Percentiles rank a stretch among this genome's conserved stretches.
Evolutionary conservation across 2,888 invertebrate species (phyloP).

Genomic region (Calephelis perditalis): DNA sequence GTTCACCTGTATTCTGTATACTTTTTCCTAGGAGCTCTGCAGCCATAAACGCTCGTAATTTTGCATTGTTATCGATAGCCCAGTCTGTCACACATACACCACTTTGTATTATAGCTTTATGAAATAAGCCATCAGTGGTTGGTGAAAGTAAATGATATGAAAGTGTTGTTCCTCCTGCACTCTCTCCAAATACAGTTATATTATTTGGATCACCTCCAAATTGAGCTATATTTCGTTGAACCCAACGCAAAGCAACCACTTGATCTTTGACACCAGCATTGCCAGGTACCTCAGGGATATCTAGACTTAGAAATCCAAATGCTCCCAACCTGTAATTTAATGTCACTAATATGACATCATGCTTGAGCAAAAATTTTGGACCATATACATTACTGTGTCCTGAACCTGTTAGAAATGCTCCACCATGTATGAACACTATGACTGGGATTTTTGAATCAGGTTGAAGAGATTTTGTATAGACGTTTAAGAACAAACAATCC

Average conservation of each 20-base stretch:
- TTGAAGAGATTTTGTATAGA: conserved; percentile 31
- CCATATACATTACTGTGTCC: conserved; percentile 35
- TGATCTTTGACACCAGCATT: conserved; percentile 62
- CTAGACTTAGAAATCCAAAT: conserved; percentile 43
- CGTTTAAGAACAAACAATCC: conserved; percentile 21
- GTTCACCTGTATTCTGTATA: conserved; percentile 39
- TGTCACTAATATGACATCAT: conserved; percentile 47
- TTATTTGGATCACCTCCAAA: conserved; percentile 55
- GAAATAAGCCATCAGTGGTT: conserved; percentile 55
- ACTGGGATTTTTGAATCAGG: conserved; percentile 34
- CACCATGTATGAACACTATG: conserved; percentile 44
- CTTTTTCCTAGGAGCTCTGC: conserved; percentile 50
- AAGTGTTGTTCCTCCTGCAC: conserved; percentile 55
- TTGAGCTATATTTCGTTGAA: conserved; percentile 46
- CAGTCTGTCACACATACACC: conserved; percentile 50
- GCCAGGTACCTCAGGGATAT: conserved; percentile 50
- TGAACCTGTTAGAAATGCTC: conserved; percentile 37
- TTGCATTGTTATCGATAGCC: conserved; percentile 37
- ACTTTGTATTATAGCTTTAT: conserved; percentile 58
- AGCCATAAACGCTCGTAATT: conserved; percentile 45
- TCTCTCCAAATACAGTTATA: conserved; percentile 60
- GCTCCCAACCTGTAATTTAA: conserved; percentile 56
- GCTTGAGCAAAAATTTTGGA: conserved; percentile 38
- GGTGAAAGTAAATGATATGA: conserved; percentile 59
- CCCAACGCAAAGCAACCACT: conserved; percentile 49